Evolutionary conservation across 1,140 invertebrate genomes (phyloP), one percentile per base, ranked within the genome.

Genomic region (Aphidius ervi): DNA sequence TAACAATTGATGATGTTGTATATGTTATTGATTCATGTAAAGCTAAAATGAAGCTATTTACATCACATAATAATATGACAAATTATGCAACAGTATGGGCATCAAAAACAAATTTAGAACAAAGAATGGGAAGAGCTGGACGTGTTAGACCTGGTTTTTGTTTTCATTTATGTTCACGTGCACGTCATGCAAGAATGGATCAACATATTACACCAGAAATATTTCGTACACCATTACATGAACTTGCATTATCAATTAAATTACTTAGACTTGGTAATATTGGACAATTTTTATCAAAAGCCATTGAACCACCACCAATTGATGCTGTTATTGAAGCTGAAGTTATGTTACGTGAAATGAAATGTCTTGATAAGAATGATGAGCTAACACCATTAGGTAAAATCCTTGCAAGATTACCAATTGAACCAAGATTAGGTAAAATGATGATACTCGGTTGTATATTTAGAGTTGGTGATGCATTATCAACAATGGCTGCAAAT

Each of bases 1-100:
- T 98, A 54, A 98, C 95, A 5, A 98, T 98, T 65, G 91, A 98
- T 73, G 95, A 98, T 74, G 91, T 98, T 6, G 95, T 98, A 3
- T 97, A 91, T 76, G 95, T 98, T 1, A 91, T 98, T 67, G 95
- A 98, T 76, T 90, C 90, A 45, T 95, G 95, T 72, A 96, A 96
- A 79, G 91, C 94, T 0, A 97, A 97, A 73, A 92, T 96, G 83
- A 98, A 97, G 71, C 81, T 96, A 46, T 98, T 96, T 70, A 94
- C 94, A 2, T 93, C 94, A 0, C 93, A 97, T 70, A 96, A 95
- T 70, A 98, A 98, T 76, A 91, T 98, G 85, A 94, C 93, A 0
- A 95, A 93, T 68, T 95, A 97, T 73, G 92, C 94, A 0, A 93
- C 94, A 0, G 91, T 95, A 10, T 96, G 94, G 93, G 93, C 94